A percentile compares a stretch with the other conserved stretches of the same genome.
These are phyloP conservation scores for Chrysolina haemoptera DNA, from an alignment of 2,888 invertebrate genomes.

Conservation along the genomic window DNA sequence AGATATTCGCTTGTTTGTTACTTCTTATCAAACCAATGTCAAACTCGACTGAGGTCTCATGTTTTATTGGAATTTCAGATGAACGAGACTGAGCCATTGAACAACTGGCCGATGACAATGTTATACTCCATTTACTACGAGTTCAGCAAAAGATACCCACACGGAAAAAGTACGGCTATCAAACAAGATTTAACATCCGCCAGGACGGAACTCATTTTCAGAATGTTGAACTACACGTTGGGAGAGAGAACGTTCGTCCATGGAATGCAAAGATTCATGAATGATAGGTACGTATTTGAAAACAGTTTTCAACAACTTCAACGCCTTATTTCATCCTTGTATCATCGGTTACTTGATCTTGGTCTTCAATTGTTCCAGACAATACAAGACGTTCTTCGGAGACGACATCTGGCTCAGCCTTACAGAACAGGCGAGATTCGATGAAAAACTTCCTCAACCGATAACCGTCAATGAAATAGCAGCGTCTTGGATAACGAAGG, in stretches of 20 bases:
- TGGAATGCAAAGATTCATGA: slow-evolving; percentile 80
- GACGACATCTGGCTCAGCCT: slow-evolving; percentile 86
- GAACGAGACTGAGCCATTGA: slow-evolving; percentile 81
- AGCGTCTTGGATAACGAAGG: slow-evolving; percentile 86
- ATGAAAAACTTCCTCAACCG: slow-evolving; percentile 72
- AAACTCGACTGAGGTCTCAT: slow-evolving; percentile 1
- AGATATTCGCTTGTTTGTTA: neutral
- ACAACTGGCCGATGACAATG: slow-evolving; percentile 86
- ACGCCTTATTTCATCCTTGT: too few relatives aligned
- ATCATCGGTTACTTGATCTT: neutral
- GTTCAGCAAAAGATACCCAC: slow-evolving; percentile 84
- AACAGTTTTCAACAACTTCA: neutral
- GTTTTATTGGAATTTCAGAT: slow-evolving; percentile 70
- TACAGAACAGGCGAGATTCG: slow-evolving; percentile 77
- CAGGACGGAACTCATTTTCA: slow-evolving; percentile 85
- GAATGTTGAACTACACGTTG: slow-evolving; percentile 91
- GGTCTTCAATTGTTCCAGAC: slow-evolving; percentile 68
- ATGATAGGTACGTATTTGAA: slow-evolving; percentile 70
- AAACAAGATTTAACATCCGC: slow-evolving; percentile 82
- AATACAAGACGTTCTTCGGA: slow-evolving; percentile 83
- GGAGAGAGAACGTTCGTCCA: slow-evolving; percentile 83
- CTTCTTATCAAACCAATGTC: too few relatives aligned
- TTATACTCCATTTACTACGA: slow-evolving; percentile 86
- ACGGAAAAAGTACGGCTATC: slow-evolving; percentile 83
- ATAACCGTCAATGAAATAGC: slow-evolving; percentile 81